These are phyloP conservation scores for Podarcis lilfordi DNA, from an alignment of 2,797 vertebrate species.

Conservation along the genomic window DNA sequence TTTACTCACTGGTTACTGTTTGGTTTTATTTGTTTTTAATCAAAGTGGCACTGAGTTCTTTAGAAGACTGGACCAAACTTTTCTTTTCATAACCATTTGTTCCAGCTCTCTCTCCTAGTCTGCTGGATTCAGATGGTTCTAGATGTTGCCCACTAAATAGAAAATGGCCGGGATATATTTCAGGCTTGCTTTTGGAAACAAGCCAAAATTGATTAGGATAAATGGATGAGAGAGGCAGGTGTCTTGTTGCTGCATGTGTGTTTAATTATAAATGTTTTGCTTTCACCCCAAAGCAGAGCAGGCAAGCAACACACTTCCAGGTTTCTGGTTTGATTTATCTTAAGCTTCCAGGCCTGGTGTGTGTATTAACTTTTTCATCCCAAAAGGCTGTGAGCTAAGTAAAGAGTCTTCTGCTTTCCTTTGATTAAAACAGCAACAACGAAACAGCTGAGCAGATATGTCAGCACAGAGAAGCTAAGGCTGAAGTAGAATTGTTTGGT, in stretches of 20 bases:
- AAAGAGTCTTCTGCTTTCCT: not conserved
- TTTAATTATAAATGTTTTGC: conserved; percentile 20
- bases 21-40: not conserved
- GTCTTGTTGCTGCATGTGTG: not conserved
- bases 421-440: not conserved
- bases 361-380: not conserved
- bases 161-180: not conserved
- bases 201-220: not conserved
- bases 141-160: not conserved
- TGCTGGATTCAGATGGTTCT: not conserved
- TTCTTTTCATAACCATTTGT: not conserved
- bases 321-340: not conserved
- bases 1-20: not conserved
- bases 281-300: not conserved
- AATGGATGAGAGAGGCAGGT: not conserved
- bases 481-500: not conserved
- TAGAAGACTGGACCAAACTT: not conserved
- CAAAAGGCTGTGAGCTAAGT: not conserved
- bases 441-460: not conserved
- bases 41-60: not conserved
- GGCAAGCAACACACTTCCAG: not conserved
- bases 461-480: not conserved
- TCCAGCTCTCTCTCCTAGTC: not conserved
- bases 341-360: not conserved
- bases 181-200: not conserved